These are phyloP conservation scores for Podarcis cretensis DNA, from an alignment of 2,113 vertebrate species.

Conservation along the genomic window DNA sequence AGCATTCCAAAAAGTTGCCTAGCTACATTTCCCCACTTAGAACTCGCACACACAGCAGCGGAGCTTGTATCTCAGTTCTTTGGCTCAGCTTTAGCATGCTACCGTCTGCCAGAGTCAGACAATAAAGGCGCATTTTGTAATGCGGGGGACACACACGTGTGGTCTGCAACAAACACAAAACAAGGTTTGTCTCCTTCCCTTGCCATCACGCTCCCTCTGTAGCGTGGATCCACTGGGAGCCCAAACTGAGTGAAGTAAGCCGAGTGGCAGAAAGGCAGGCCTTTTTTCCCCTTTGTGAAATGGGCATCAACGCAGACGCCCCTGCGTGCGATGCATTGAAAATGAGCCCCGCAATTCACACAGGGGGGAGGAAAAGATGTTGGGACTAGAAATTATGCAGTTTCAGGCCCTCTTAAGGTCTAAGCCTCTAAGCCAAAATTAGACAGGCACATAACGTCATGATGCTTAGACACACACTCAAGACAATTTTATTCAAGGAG, in stretches of 20 bases:
- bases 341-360: background rate
- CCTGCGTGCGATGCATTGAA: background rate
- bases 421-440: too few species aligned
- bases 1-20: background rate
- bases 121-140: background rate
- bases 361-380: background rate
- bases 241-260: background rate
- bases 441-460: too few species aligned
- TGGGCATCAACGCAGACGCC: background rate
- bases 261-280: slow-evolving; percentile 8
- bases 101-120: background rate
- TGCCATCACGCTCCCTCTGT: background rate
- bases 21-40: background rate
- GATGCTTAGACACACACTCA: too few species aligned
- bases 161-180: background rate
- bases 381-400: background rate
- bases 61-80: background rate
- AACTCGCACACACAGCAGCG: background rate
- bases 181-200: slow-evolving; percentile 7
- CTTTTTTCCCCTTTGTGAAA: background rate
- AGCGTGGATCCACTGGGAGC: background rate
- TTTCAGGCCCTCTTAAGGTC: background rate
- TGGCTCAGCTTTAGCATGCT: accelerated
- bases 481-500: too few species aligned
- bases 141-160: background rate